Percentiles rank a stretch among this genome's conserved stretches.
These are phyloP conservation scores for Mactra quadrangularis DNA, from an alignment of 1,140 invertebrate species.

Conservation along the genomic window DNA sequence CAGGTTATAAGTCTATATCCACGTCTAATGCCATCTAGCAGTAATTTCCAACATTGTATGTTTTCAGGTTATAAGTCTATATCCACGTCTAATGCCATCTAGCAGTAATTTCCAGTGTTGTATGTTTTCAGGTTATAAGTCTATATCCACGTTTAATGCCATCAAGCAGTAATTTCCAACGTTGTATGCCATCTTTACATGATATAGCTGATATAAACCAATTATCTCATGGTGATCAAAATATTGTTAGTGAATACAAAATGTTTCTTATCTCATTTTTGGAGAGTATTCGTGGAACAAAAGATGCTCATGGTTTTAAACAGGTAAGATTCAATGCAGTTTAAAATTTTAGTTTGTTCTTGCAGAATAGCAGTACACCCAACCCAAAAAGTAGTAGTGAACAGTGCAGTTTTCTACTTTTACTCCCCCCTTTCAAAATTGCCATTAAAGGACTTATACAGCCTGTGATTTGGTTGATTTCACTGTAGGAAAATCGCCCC, in stretches of 20 bases:
- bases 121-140: constrained; percentile 83
- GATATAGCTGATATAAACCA: constrained; percentile 84
- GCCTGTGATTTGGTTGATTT: too few relatives aligned
- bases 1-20: too few relatives aligned
- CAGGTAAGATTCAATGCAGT: constrained; percentile 72
- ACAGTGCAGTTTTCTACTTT: too few relatives aligned
- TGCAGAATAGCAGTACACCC: too few relatives aligned
- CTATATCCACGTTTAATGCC: constrained; percentile 84
- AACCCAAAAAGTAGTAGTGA: too few relatives aligned
- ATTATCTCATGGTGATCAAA: constrained; percentile 80
- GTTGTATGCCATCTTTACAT: constrained; percentile 83
- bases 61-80: too few relatives aligned
- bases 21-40: too few relatives aligned
- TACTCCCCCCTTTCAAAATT: too few relatives aligned
- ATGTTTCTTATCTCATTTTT: constrained; percentile 81
- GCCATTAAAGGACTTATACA: too few relatives aligned
- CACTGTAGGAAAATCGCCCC: too few relatives aligned
- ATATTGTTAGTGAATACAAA: constrained; percentile 79
- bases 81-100: constrained; percentile 81
- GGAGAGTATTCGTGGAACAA: constrained; percentile 80
- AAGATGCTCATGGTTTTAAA: constrained; percentile 73
- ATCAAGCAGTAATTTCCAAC: constrained; percentile 77
- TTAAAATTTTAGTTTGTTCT: background rate
- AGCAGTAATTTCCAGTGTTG: constrained; percentile 79
- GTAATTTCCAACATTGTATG: too few relatives aligned